A percentile compares a stretch with the other conserved stretches of the same genome.
Evolutionary conservation across 2,888 invertebrate genomes (phyloP).

Genomic region (Steinernema scapterisci): DNA sequence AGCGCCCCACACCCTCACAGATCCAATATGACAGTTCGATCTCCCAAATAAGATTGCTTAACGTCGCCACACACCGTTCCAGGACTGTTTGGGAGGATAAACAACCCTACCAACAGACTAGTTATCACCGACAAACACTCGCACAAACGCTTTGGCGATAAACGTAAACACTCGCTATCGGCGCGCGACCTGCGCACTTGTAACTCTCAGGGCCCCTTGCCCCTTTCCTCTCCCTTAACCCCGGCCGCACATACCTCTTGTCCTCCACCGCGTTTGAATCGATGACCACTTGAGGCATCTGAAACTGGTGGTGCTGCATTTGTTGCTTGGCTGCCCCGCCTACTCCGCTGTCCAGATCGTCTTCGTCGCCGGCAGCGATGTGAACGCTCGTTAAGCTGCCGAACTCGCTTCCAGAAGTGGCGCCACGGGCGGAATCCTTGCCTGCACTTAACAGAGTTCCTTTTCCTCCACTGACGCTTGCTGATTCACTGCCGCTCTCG

Average conservation of each 20-base stretch:
- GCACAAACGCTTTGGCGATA: neutral
- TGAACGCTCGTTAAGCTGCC: conserved; percentile 46
- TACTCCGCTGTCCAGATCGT: conserved; percentile 52
- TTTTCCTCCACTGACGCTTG: conserved; percentile 39
- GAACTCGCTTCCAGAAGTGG: conserved; percentile 45
- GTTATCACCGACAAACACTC: conserved; percentile 4
- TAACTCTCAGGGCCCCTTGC: too few species aligned
- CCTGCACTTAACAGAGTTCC: conserved; percentile 19
- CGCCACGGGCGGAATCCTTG: conserved; percentile 31
- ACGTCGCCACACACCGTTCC: neutral
- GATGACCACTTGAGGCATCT: conserved; percentile 33
- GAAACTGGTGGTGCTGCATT: conserved; percentile 28
- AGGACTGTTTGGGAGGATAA: neutral
- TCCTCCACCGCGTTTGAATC: conserved; percentile 18
- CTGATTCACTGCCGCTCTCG: conserved; percentile 48
- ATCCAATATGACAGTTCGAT: conserved; percentile 4
- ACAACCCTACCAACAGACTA: neutral
- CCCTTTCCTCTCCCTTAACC: neutral
- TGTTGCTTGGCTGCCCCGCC: conserved; percentile 33
- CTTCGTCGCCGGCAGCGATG: conserved; percentile 44
- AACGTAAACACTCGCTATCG: neutral
- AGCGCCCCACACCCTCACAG: conserved; percentile 11
- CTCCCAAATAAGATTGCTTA: neutral
- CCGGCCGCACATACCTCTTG: conserved; percentile 22
- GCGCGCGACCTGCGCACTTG: conserved; percentile 3